Base-by-base conservation (phyloP, 2,113 vertebrate genomes). In the Reinhardtius hippoglossoides region DNA sequence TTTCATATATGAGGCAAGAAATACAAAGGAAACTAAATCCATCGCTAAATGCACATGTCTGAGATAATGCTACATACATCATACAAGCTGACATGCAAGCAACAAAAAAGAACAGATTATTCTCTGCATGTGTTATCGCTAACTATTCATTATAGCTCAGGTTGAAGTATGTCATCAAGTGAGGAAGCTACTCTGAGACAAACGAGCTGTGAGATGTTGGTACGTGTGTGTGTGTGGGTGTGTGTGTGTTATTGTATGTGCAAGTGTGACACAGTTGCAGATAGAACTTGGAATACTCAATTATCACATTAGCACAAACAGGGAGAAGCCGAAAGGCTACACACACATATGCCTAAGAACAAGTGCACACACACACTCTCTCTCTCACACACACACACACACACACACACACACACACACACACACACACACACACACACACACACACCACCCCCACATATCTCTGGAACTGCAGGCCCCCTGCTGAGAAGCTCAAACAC, bases 291-390 rank as follows among this genome's bases (percentile, higher is more conserved):
- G 83, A 89, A 93, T 86, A 80, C 80, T 91, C 82, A 92, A 87
- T 92, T 92, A 93, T 92, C 92, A 94, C 91, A 92, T 94, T 92
- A 93, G 86, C 88, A 88, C 91, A 85, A 92, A 75, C 70, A 91
- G 87, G 55, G 83, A 87, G 70, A 74, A 84, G 83, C 83, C 62
- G 55, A 90, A 74, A 92, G 83, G 80, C 80, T 82, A 58, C 74
- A 86, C 84, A 81, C 78, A 76, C 67, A 74, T 15, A 74, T 15
- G 58, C 65, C 54, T 71, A 26, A 16, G 42, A 57, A 65, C 75
- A 62, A 14, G 14, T 14, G 44, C 55, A 23, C 46, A 63, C 21
- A 27, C 60, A 72, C 70, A 77, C 71, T 68, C 55, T 56, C 76
- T 46, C 68, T 57, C 60, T 48, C 44, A 54, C 42, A 61, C 46